A percentile compares a stretch with the other conserved stretches of the same genome.
Conservation (phyloP, 2,113 vertebrate genomes). For the Alexandromys fortis region DNA sequence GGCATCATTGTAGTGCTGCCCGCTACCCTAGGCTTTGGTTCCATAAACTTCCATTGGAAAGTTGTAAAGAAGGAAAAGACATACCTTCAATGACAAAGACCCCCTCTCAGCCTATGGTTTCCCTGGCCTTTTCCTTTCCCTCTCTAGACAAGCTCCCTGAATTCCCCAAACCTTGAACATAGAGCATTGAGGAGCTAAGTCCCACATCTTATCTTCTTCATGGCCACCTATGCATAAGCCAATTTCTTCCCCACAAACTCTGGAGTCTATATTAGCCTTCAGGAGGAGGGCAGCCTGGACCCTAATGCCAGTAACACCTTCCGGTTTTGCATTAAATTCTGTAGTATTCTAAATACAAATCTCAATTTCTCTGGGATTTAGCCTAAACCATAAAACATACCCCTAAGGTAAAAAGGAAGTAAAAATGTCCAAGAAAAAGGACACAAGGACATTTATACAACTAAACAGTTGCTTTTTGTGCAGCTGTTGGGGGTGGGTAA, state of each 20-base stretch:
- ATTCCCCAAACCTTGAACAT: not conserved
- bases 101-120: not conserved
- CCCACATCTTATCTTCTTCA: not conserved
- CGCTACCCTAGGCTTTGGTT: no score
- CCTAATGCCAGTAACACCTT: not conserved
- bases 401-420: not conserved
- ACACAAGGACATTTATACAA: conserved; percentile 22
- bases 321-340: conserved; percentile 57
- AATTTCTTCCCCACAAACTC: not conserved
- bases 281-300: not conserved
- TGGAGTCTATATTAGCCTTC: not conserved
- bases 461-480: conserved; percentile 13
- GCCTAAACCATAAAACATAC: conserved; percentile 45
- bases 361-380: conserved; percentile 56
- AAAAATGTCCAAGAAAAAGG: conserved; percentile 39
- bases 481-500: not conserved
- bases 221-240: not conserved
- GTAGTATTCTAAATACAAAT: conserved; percentile 64
- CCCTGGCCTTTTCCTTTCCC: not conserved
- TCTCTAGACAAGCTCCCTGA: not conserved
- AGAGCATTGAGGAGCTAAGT: not conserved
- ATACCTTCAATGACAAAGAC: not conserved
- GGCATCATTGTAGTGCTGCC: not conserved
- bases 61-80: not conserved
- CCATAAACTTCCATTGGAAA: not conserved